Evolutionary conservation across 1,140 invertebrate species (phyloP), one percentile per base, ranked within the genome.

Genomic region (Thalassaphorura encarpata): DNA sequence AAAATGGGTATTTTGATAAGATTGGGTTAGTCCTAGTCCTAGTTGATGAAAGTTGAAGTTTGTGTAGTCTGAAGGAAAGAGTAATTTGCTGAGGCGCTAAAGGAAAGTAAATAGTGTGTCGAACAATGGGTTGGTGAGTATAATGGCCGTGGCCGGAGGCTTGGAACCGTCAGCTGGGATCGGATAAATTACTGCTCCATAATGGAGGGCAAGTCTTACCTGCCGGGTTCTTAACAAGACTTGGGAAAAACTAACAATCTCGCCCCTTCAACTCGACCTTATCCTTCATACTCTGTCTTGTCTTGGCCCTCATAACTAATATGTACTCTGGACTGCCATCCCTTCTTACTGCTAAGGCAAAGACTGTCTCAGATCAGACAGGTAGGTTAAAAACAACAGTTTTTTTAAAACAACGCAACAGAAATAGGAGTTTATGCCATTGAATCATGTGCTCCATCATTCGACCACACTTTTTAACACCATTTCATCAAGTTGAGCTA

Each of bases 161-260:
- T 52, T 26, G 23, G 23, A 63, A 60, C 59, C 63, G 63, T 64
- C 63, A 64, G 56, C 56, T 64, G 62, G 58, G 21, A 48, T n/a
- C n/a, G n/a, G n/a, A 64, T 61, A 56, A 64, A 62, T 64, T 64
- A 64, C 63, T 58, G 63, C 63, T 59, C 53, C 53, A 62, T 64
- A 64, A 64, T 62, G 54, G 60, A 64, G 59, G 62, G 50, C 59
- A 46, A 47, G 6, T 60, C 54, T 52, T n/a, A 60, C 57, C 56
- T 64, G 60, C 54, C 56, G 57, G 53, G 43, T 19, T 27, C 56
- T 58, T 58, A 64, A 64, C 62, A 64, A 64, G 62, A 52, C n/a
- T 47, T 47, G 40, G 15, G 63, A 64, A 64, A 64, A 64, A 64
- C 63, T 64, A 64, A 64, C 63, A 64, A 62, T 61, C 63, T 64